phyloP scores from a whole-genome alignment of 2,113 vertebrate species.

The Catagonus wagneri region DNA sequence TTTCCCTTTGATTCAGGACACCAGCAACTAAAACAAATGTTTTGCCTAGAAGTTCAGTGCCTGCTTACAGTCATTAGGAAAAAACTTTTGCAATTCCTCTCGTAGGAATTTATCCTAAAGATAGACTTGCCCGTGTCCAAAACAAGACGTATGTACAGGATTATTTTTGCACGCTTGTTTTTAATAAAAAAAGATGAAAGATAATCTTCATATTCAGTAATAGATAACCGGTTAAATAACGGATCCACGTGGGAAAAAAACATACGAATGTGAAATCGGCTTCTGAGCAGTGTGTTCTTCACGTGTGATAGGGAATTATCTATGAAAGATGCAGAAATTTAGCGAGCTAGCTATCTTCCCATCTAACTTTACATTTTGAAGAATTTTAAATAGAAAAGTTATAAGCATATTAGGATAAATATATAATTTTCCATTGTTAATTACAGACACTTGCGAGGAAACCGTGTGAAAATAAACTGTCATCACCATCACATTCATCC shows the following conservation, averaged over 20 bases:
- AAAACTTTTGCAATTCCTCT: background rate
- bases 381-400: background rate
- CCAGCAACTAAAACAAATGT: background rate
- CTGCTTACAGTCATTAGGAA: background rate
- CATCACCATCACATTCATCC: background rate
- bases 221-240: slow-evolving; percentile 8
- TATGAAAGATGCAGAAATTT: background rate
- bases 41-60: slow-evolving; percentile 11
- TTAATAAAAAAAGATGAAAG: background rate
- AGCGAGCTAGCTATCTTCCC: background rate
- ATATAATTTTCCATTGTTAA: background rate
- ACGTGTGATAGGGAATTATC: background rate
- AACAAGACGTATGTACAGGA: background rate
- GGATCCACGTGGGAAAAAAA: background rate
- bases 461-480: background rate
- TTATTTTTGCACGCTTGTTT: slow-evolving; percentile 4
- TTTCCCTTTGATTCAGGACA: background rate
- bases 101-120: slow-evolving; percentile 38
- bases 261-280: background rate
- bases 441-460: background rate
- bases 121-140: background rate
- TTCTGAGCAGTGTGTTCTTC: background rate
- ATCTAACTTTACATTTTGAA: background rate
- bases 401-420: background rate
- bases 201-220: background rate